A percentile compares a stretch with the other conserved stretches of the same genome.
Conservation (phyloP, 2,888 invertebrate species). For the Clanis bilineata region DNA sequence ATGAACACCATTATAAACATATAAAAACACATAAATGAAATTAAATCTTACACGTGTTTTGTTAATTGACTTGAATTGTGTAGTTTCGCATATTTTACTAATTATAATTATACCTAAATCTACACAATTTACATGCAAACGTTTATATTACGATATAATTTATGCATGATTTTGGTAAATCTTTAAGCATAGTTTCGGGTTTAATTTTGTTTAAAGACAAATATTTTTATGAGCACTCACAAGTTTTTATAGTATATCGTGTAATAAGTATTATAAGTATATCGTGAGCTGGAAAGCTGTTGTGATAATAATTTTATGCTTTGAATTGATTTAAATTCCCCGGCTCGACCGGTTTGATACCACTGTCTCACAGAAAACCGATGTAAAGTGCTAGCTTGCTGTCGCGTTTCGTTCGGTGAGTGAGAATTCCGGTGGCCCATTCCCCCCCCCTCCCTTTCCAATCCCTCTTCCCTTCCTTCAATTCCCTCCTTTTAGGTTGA, state of each 20-base stretch:
- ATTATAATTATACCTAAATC: neutral
- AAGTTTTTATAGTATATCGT: conserved; percentile 3
- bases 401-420: too few relatives aligned
- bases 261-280: too few relatives aligned
- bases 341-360: too few relatives aligned
- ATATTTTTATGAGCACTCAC: neutral
- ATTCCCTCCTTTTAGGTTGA: too few relatives aligned
- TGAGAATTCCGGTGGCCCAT: too few relatives aligned
- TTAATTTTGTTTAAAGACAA: neutral
- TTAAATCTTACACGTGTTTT: neutral
- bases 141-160: neutral
- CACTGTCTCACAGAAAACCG: too few relatives aligned
- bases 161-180: neutral
- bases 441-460: too few relatives aligned
- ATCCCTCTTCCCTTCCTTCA: too few relatives aligned
- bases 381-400: too few relatives aligned
- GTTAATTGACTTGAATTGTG: neutral
- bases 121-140: neutral
- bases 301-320: neutral
- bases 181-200: neutral
- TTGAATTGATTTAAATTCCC: too few relatives aligned
- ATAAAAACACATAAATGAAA: neutral
- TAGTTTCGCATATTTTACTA: conserved; percentile 9
- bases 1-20: neutral
- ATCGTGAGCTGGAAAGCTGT: conserved; percentile 2